Conservation (phyloP, 2,888 invertebrate species). For the Mimas tiliae region DNA sequence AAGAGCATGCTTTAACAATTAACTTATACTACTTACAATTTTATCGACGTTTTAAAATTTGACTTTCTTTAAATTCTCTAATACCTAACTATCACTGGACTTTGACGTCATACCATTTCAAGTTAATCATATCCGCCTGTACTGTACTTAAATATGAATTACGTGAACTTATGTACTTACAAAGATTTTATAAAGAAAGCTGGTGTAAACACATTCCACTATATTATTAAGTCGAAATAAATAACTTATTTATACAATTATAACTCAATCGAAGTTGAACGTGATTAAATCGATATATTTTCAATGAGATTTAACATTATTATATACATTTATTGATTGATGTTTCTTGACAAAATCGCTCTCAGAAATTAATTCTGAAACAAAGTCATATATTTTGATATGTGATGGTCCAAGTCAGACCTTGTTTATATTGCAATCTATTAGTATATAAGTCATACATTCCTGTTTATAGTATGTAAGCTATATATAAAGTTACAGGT, state of each 20-base stretch:
- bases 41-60: not conserved
- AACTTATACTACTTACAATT: not conserved
- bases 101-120: not conserved
- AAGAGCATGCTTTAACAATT: not conserved
- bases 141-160: not conserved
- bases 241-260: not conserved
- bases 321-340: no score
- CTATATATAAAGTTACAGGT: constrained; percentile 8
- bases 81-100: not conserved
- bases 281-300: no score
- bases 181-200: constrained; percentile 3
- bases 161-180: constrained; percentile 10
- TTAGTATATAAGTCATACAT: not conserved
- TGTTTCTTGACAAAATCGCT: not conserved
- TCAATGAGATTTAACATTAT: no score
- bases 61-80: not conserved
- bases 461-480: constrained; percentile 1
- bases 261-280: no score
- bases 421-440: not conserved
- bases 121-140: not conserved
- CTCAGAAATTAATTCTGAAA: not conserved
- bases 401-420: not conserved
- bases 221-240: not conserved
- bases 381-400: constrained; percentile 16
- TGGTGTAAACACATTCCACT: constrained; percentile 14